These are phyloP conservation scores for Drosophila nannoptera DNA, from an alignment of 1,140 invertebrate genomes.

Conservation along the genomic window DNA sequence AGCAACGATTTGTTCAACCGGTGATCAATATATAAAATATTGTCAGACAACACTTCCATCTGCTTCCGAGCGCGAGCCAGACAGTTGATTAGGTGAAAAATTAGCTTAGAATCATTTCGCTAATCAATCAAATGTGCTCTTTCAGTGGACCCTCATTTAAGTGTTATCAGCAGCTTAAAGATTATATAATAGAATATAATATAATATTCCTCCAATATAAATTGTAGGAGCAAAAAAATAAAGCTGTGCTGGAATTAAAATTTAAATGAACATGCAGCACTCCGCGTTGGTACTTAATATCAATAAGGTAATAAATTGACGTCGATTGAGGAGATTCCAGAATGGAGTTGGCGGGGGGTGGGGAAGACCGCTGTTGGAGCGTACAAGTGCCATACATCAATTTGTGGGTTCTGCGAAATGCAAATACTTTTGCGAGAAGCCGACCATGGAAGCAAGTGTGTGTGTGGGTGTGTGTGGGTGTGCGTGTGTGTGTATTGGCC, in stretches of 20 bases:
- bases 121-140: too few relatives aligned
- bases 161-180: too few relatives aligned
- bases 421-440: slow-evolving; percentile 60
- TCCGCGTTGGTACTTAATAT: slow-evolving; percentile 56
- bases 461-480: slow-evolving; percentile 14
- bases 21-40: too few relatives aligned
- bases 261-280: slow-evolving; percentile 55
- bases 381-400: slow-evolving; percentile 61
- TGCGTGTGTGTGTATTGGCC: slow-evolving; percentile 22
- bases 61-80: too few relatives aligned
- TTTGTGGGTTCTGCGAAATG: slow-evolving; percentile 57
- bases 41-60: too few relatives aligned
- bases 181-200: too few relatives aligned
- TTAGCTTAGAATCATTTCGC: too few relatives aligned
- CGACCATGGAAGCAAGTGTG: slow-evolving; percentile 20
- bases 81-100: too few relatives aligned
- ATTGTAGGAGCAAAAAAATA: background rate
- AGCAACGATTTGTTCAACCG: too few relatives aligned
- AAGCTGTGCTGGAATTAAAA: slow-evolving; percentile 18
- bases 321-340: background rate
- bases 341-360: background rate
- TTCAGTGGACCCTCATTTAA: too few relatives aligned
- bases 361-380: slow-evolving; percentile 8
- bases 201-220: background rate
- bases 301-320: slow-evolving; percentile 69